These are phyloP conservation scores for Glossophaga mutica DNA, from an alignment of 2,797 vertebrate genomes.

Conservation along the genomic window DNA sequence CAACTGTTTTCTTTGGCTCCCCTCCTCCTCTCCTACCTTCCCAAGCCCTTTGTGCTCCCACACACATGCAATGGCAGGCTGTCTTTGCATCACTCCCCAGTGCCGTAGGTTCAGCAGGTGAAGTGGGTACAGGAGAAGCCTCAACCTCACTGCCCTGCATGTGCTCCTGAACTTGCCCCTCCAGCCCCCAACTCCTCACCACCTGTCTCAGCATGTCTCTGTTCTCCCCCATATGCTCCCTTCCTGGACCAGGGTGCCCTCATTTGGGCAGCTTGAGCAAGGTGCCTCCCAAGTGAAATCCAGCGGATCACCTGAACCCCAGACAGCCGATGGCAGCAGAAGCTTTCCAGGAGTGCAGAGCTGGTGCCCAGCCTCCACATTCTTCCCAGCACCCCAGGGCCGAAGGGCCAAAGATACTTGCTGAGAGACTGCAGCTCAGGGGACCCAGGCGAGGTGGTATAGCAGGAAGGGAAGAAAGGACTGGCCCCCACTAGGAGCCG, in stretches of 20 bases:
- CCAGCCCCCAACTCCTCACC: background rate
- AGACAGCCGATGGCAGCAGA: background rate
- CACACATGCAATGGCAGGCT: background rate
- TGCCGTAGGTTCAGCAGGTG: accelerated
- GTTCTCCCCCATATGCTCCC: accelerated
- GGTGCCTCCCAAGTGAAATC: background rate
- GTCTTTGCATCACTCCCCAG: background rate
- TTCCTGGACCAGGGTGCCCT: background rate
- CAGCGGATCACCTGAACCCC: background rate
- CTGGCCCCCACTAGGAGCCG: accelerated
- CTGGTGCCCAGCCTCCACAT: background rate
- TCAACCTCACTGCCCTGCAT: background rate
- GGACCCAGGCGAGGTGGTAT: accelerated
- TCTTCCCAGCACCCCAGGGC: background rate
- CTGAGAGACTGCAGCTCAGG: background rate
- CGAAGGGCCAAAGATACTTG: background rate
- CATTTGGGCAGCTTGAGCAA: background rate
- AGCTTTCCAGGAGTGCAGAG: background rate
- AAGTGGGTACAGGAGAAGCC: background rate
- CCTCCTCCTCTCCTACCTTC: background rate
- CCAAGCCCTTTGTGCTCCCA: background rate
- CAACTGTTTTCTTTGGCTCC: background rate
- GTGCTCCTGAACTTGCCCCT: background rate
- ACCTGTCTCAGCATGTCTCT: background rate
- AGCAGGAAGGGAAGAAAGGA: background rate